Evolutionary conservation across 2,888 invertebrate species (phyloP).

Genomic region (Lomographa bimaculata): DNA sequence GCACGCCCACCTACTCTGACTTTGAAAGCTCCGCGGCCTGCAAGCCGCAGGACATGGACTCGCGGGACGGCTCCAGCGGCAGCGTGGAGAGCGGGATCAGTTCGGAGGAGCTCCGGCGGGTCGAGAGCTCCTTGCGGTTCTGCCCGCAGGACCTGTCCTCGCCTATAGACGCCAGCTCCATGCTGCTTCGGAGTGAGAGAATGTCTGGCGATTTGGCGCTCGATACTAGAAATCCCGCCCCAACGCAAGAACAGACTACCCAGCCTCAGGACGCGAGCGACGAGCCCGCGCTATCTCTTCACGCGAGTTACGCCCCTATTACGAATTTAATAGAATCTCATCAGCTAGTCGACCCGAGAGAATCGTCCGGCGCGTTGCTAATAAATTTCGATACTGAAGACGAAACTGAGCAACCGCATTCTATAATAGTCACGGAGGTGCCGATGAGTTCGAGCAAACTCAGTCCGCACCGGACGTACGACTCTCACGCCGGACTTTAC

Average conservation of each 20-base stretch:
- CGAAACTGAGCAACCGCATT: slow-evolving; percentile 74
- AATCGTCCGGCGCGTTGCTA: slow-evolving; percentile 51
- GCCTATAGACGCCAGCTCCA: slow-evolving; percentile 57
- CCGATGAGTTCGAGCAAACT: slow-evolving; percentile 51
- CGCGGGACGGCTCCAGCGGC: slow-evolving; percentile 54
- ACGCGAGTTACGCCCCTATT: slow-evolving; percentile 55
- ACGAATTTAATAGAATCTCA: slow-evolving; percentile 72
- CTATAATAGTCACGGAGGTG: slow-evolving; percentile 71
- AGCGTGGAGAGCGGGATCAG: slow-evolving; percentile 54
- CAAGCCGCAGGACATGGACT: slow-evolving; percentile 59
- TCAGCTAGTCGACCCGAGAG: slow-evolving; percentile 47
- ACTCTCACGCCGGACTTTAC: slow-evolving; percentile 40
- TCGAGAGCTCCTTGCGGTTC: slow-evolving; percentile 56
- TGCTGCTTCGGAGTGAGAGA: slow-evolving; percentile 59
- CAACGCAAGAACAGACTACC: slow-evolving; percentile 45
- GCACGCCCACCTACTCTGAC: slow-evolving; percentile 59
- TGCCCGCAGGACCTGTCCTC: slow-evolving; percentile 68
- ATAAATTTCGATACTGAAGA: slow-evolving; percentile 64
- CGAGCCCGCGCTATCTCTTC: slow-evolving; percentile 46
- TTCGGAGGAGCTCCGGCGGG: slow-evolving; percentile 62
- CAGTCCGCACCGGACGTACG: slow-evolving; percentile 50
- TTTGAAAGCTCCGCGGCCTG: slow-evolving; percentile 58
- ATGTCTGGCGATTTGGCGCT: slow-evolving; percentile 51
- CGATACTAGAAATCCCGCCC: no score
- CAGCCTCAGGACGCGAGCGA: slow-evolving; percentile 38